These are phyloP conservation scores for Acleris emargana DNA, from an alignment of 2,888 invertebrate genomes.

Conservation along the genomic window DNA sequence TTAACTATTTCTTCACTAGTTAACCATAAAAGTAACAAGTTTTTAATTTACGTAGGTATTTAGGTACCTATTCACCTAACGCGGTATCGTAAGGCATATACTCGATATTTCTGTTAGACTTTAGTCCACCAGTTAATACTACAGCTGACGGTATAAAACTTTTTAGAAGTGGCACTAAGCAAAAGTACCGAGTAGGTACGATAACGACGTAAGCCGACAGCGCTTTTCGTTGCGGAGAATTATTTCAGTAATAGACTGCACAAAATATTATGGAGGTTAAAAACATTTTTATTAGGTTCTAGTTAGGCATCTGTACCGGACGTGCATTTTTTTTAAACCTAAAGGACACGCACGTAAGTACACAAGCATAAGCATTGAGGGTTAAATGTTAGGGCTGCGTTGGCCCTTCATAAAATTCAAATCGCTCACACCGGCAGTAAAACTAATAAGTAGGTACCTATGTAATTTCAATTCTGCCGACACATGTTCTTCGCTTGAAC, in stretches of 20 bases:
- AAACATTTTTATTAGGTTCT: conserved; percentile 2
- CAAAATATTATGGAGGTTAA: neutral
- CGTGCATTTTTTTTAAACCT: neutral
- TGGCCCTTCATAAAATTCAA: conserved; percentile 7
- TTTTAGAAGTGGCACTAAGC: conserved; percentile 23
- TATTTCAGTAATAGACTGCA: conserved; percentile 40
- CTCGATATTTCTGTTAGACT: too few relatives aligned
- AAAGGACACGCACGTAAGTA: neutral
- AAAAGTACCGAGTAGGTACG: conserved; percentile 27
- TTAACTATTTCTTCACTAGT: neutral
- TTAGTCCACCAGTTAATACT: neutral
- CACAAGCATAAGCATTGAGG: neutral
- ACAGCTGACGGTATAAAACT: conserved; percentile 18
- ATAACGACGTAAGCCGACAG: conserved; percentile 40
- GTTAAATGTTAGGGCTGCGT: neutral
- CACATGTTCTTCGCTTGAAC: conserved; percentile 5
- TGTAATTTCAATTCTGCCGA: conserved; percentile 1
- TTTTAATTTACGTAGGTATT: neutral
- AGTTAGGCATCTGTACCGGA: neutral
- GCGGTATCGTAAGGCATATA: too few relatives aligned
- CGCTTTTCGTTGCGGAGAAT: conserved; percentile 45
- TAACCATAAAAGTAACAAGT: conserved; percentile 8
- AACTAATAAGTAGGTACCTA: neutral
- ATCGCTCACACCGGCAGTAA: conserved; percentile 10
- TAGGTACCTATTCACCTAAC: too few relatives aligned